Percentiles rank a stretch among this genome's conserved stretches.
phyloP scores from a whole-genome alignment of 2,888 invertebrate species.

The Agrochola lychnidis region DNA sequence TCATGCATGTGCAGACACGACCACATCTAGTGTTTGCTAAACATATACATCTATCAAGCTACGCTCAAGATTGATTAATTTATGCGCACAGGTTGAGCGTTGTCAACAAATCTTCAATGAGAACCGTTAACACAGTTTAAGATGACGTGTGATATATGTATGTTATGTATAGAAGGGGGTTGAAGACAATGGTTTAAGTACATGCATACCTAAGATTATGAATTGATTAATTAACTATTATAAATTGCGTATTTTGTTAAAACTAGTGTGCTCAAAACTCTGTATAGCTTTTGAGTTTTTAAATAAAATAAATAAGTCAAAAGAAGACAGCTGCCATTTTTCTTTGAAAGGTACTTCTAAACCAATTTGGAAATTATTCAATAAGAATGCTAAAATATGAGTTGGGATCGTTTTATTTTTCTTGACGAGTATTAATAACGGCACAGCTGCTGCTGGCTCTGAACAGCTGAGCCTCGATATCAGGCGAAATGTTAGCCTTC shows the following conservation, averaged over 20 bases:
- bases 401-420: constrained; percentile 39
- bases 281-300: not conserved
- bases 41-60: not conserved
- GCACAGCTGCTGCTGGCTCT: constrained; percentile 47
- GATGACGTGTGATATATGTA: constrained; percentile 6
- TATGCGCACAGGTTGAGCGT: constrained; percentile 38
- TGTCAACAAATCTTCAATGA: constrained; percentile 39
- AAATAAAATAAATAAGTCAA: not conserved
- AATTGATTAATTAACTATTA: not conserved
- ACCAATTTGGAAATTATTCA: constrained; percentile 53
- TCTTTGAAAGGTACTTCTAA: constrained; percentile 21
- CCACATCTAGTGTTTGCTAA: not conserved
- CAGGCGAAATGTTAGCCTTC: constrained; percentile 20
- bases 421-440: constrained; percentile 52
- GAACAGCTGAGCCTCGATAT: constrained; percentile 32
- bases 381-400: constrained; percentile 49
- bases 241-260: not conserved
- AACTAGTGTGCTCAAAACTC: not conserved
- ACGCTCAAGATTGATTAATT: constrained; percentile 42
- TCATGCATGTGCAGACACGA: not conserved
- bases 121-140: constrained; percentile 25
- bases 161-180: not conserved
- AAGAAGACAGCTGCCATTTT: not conserved
- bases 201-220: not conserved
- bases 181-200: not conserved